A percentile compares a stretch with the other conserved stretches of the same genome.
Conservation (phyloP, 1,140 invertebrate genomes). For the Prorops nasuta region DNA sequence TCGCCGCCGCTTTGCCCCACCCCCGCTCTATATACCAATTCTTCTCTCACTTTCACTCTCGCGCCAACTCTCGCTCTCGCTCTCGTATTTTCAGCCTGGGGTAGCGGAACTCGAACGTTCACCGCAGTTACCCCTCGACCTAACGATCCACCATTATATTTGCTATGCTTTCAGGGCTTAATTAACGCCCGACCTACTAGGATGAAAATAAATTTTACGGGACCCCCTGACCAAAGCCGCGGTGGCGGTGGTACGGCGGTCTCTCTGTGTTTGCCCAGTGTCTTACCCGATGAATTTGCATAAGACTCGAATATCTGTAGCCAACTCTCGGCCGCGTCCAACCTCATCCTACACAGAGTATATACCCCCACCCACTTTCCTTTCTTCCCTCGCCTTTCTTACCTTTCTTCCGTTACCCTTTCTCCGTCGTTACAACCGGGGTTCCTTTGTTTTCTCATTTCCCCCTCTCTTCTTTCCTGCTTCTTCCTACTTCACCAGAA, state of each 20-base stretch:
- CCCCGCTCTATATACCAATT: not conserved
- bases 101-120: not conserved
- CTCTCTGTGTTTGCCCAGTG: too few relatives aligned
- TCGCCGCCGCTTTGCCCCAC: not conserved
- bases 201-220: slow-evolving; percentile 16
- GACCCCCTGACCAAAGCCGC: slow-evolving; percentile 4
- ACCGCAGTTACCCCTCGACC: not conserved
- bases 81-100: not conserved
- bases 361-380: not conserved
- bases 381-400: too few relatives aligned
- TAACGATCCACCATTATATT: slow-evolving; percentile 7
- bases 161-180: slow-evolving; percentile 15
- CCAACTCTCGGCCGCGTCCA: not conserved
- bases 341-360: not conserved
- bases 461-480: too few relatives aligned
- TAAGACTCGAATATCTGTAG: not conserved
- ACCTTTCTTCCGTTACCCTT: too few relatives aligned
- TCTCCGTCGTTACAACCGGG: too few relatives aligned
- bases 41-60: not conserved
- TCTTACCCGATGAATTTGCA: not conserved
- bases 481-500: too few relatives aligned
- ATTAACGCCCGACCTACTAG: slow-evolving; percentile 12
- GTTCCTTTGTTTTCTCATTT: too few relatives aligned
- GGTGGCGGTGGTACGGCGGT: too few relatives aligned
- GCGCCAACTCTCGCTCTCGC: not conserved